Evolutionary conservation across 2,797 vertebrate species (phyloP).

Genomic region (Eulemur coronatus): DNA sequence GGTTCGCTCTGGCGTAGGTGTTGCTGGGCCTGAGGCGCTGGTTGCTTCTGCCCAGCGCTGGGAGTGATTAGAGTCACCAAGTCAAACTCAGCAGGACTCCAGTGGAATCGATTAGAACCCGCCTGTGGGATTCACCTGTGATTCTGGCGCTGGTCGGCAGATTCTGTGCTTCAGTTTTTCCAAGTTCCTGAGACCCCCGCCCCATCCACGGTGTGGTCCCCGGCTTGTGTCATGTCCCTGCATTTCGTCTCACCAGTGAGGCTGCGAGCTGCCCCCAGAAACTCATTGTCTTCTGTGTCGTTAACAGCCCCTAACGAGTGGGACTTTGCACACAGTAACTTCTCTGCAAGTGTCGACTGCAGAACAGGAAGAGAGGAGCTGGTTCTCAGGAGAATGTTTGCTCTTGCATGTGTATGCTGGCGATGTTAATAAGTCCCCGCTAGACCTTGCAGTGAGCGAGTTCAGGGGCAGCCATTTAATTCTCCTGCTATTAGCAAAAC

Average conservation of each 20-base stretch:
- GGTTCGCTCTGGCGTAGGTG: neutral
- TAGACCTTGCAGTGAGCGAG: neutral
- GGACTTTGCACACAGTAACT: neutral
- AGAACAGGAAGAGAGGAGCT: neutral
- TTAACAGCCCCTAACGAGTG: neutral
- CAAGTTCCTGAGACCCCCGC: neutral
- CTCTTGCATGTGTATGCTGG: neutral
- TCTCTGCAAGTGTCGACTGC: slow-evolving; percentile 5
- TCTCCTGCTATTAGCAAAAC: slow-evolving; percentile 54
- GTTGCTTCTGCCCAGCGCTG: neutral
- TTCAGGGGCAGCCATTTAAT: slow-evolving; percentile 11
- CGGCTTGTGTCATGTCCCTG: neutral
- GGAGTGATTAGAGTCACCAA: neutral
- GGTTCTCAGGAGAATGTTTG: slow-evolving; percentile 34
- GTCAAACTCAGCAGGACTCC: neutral
- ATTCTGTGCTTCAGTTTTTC: neutral
- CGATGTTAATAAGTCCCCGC: slow-evolving; percentile 42
- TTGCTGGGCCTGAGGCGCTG: neutral
- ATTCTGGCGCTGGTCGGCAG: neutral
- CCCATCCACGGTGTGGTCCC: neutral
- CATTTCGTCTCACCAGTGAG: neutral
- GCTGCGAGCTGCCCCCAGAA: neutral
- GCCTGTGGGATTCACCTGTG: neutral
- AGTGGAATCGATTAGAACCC: neutral
- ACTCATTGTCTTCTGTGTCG: neutral